Percentiles rank a stretch among this genome's conserved stretches.
These are phyloP conservation scores for Megalurothrips usitatus DNA, from an alignment of 2,888 invertebrate genomes.

Conservation along the genomic window DNA sequence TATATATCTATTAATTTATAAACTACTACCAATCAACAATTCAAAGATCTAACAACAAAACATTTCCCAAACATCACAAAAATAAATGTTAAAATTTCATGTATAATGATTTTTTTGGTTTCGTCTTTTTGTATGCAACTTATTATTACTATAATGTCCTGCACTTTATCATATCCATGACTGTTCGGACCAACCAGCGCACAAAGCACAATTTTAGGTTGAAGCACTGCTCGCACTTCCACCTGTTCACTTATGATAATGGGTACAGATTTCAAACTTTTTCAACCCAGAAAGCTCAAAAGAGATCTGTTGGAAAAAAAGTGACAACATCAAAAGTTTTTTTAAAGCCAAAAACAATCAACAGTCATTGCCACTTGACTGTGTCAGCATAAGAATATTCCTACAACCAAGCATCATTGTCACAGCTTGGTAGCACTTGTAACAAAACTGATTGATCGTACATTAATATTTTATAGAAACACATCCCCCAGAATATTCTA, in stretches of 20 bases:
- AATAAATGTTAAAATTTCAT: not conserved
- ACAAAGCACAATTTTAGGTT: not conserved
- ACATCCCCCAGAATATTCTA: not conserved
- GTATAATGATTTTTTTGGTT: not conserved
- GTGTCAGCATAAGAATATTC: not conserved
- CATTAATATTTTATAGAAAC: not conserved
- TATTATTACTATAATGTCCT: not conserved
- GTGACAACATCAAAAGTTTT: not conserved
- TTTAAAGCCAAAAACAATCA: not conserved
- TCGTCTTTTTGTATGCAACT: too few relatives aligned
- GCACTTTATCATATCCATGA: not conserved
- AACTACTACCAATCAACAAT: not conserved
- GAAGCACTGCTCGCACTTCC: not conserved
- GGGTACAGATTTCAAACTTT: not conserved
- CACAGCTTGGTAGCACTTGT: not conserved
- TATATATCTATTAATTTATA: not conserved
- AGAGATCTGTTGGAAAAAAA: not conserved
- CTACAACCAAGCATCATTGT: not conserved
- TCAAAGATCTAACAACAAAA: slow-evolving; percentile 1
- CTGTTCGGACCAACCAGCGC: not conserved
- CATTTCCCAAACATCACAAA: not conserved
- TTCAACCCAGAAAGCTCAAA: not conserved
- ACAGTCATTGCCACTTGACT: not conserved
- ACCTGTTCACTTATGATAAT: not conserved
- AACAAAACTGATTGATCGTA: not conserved